These are phyloP conservation scores for Theristicus caerulescens DNA, from an alignment of 2,113 vertebrate genomes.

Conservation along the genomic window DNA sequence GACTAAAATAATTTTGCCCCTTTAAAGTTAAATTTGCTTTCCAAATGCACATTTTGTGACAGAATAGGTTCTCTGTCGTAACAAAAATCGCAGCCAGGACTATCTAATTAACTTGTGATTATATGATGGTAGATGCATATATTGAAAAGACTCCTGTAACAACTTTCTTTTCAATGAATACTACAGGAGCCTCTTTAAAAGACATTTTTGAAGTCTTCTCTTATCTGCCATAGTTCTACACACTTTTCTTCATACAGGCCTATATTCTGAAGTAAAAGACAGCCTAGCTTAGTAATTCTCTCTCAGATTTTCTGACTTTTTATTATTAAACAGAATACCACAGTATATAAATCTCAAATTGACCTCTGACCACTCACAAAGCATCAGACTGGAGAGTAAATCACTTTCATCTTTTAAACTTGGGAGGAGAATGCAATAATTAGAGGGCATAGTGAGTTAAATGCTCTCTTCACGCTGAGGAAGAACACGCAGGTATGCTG, in stretches of 20 bases:
- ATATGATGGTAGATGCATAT: background rate
- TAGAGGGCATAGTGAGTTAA: conserved; percentile 21
- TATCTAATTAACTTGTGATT: background rate
- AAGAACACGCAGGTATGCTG: conserved; percentile 22
- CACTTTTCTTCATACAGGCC: background rate
- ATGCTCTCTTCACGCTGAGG: background rate
- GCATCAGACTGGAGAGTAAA: conserved; percentile 5
- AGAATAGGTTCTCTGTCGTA: background rate
- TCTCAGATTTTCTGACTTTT: background rate
- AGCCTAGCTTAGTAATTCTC: background rate
- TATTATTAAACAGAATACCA: conserved; percentile 11
- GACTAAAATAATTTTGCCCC: background rate
- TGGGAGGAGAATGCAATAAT: conserved; percentile 33
- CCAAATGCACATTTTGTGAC: background rate
- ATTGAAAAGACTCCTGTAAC: background rate
- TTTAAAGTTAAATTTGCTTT: background rate
- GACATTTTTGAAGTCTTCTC: background rate
- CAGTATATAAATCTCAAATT: conserved; percentile 23
- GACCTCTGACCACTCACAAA: background rate
- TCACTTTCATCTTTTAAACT: conserved; percentile 36
- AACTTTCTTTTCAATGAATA: background rate
- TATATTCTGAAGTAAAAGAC: background rate
- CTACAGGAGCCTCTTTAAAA: background rate
- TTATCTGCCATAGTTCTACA: background rate
- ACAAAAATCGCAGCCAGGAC: background rate